Evolutionary conservation across 2,888 invertebrate species (phyloP).

Genomic region (Caenorhabditis imperialis): DNA sequence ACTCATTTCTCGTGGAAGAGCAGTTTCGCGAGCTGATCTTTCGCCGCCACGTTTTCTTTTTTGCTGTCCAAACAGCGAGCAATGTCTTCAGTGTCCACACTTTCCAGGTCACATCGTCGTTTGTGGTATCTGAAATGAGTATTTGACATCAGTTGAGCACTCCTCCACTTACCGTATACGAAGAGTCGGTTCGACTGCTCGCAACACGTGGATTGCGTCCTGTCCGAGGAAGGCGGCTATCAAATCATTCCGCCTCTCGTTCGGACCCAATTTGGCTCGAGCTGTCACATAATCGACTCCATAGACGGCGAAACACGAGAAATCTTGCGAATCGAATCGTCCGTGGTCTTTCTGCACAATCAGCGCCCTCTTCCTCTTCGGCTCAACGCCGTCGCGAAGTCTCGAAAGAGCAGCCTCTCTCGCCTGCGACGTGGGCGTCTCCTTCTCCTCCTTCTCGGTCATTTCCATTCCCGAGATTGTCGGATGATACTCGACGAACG

Average conservation of each 20-base stretch:
- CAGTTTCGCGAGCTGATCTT: constrained; percentile 74
- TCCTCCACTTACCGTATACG: constrained; percentile 69
- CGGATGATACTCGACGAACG: constrained; percentile 90
- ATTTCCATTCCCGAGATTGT: constrained; percentile 78
- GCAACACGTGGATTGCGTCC: constrained; percentile 69
- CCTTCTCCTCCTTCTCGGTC: constrained; percentile 57
- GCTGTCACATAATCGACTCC: constrained; percentile 83
- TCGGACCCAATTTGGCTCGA: constrained; percentile 53
- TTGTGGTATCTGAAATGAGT: constrained; percentile 72
- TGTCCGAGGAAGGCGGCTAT: constrained; percentile 72
- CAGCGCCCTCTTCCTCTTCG: constrained; percentile 61
- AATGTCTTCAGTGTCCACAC: constrained; percentile 66
- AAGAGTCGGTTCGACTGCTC: constrained; percentile 75
- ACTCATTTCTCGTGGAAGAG: constrained; percentile 65
- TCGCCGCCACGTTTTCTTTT: constrained; percentile 71
- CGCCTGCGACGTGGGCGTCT: constrained; percentile 42
- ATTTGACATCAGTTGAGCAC: too few species aligned
- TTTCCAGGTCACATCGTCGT: constrained; percentile 65
- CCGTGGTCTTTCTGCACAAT: constrained; percentile 67
- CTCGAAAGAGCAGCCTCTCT: constrained; percentile 61
- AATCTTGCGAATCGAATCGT: constrained; percentile 85
- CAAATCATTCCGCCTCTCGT: constrained; percentile 65
- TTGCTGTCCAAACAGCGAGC: constrained; percentile 69
- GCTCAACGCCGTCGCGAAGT: constrained; percentile 63
- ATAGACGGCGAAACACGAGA: constrained; percentile 87